Percentiles rank a stretch among this genome's conserved stretches.
Evolutionary conservation across 2,888 invertebrate species (phyloP).

Genomic region (Scaptomyza tumidula): DNA sequence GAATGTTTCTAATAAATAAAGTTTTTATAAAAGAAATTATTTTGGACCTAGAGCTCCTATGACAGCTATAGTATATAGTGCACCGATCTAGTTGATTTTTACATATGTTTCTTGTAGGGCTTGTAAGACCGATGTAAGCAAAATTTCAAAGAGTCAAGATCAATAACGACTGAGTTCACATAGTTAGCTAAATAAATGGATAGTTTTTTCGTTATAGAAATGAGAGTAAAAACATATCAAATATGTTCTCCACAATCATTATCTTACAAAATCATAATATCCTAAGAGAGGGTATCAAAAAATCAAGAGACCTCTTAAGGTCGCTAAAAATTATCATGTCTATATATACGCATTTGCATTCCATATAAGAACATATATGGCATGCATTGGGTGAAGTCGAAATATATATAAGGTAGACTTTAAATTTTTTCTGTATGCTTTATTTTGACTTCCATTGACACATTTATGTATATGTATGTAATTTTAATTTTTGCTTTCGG

Average conservation of each 20-base stretch:
- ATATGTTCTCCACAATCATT: neutral
- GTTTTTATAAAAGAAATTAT: neutral
- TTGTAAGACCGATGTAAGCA: fast-evolving
- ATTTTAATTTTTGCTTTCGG: slow-evolving; percentile 39
- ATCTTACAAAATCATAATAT: no score
- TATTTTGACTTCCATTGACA: slow-evolving; percentile 80
- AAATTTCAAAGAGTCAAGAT: neutral
- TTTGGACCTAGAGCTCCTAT: neutral
- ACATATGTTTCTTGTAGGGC: neutral
- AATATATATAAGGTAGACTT: neutral
- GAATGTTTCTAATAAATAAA: neutral
- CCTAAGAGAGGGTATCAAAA: neutral
- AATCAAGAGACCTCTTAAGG: slow-evolving; percentile 45
- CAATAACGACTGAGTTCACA: neutral
- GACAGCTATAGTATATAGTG: neutral
- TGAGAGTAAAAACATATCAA: no score
- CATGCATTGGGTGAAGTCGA: slow-evolving; percentile 26
- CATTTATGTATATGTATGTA: slow-evolving; percentile 75
- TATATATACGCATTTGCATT: neutral
- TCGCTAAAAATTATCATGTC: slow-evolving; percentile 20
- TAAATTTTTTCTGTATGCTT: slow-evolving; percentile 58
- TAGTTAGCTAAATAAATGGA: neutral
- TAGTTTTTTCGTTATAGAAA: no score
- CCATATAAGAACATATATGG: neutral
- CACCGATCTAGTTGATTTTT: neutral